phyloP scores from a whole-genome alignment of 2,888 invertebrate genomes.

The Anoncus sp. region DNA sequence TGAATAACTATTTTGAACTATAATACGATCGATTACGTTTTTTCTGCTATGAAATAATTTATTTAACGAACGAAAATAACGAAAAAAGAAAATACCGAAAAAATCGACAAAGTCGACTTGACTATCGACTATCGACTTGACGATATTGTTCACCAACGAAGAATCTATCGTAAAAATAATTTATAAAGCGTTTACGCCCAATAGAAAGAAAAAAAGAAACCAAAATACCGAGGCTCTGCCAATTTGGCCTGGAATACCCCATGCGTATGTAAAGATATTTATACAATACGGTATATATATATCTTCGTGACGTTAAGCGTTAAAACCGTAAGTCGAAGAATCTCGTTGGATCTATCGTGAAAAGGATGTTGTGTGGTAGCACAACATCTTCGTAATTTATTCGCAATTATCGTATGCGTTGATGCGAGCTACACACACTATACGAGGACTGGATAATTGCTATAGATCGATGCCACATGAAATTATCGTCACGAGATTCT shows the following conservation, averaged over 20 bases:
- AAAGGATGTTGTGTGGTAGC: neutral
- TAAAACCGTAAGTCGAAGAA: constrained; percentile 19
- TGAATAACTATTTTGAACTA: too few species aligned
- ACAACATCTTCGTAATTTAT: constrained; percentile 33
- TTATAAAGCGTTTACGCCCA: too few species aligned
- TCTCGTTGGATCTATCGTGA: constrained; percentile 14
- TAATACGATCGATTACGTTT: too few species aligned
- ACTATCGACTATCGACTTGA: too few species aligned
- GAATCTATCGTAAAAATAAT: too few species aligned
- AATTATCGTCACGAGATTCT: constrained; percentile 8
- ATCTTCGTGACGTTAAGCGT: constrained; percentile 15
- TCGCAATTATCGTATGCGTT: constrained; percentile 48
- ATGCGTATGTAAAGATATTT: neutral
- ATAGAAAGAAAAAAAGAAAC: too few species aligned
- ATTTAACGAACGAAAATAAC: too few species aligned
- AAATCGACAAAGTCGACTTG: too few species aligned
- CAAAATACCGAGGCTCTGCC: too few species aligned
- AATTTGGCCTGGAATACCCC: neutral
- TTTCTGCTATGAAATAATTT: too few species aligned
- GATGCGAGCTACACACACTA: constrained; percentile 13
- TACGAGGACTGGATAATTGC: constrained; percentile 18
- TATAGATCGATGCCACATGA: constrained; percentile 19
- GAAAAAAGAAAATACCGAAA: too few species aligned
- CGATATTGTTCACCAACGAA: too few species aligned
- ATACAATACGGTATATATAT: neutral